phyloP scores from a whole-genome alignment of 2,113 vertebrate species.

The Rhodinocichla rosea region DNA sequence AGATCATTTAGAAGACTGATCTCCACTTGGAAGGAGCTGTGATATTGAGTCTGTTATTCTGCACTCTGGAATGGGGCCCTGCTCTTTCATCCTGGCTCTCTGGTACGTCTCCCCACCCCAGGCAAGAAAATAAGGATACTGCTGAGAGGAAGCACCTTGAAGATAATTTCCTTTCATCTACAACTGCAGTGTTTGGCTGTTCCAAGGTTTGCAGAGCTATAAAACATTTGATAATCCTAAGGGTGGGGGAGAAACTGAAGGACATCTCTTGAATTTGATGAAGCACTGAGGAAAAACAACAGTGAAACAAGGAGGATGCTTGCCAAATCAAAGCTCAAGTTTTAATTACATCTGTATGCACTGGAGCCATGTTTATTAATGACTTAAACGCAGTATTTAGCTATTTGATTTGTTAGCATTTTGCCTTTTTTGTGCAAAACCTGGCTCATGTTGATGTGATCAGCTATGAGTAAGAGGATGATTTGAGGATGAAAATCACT shows the following conservation, averaged over 20 bases:
- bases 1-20: not conserved
- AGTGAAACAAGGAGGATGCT: not conserved
- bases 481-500: not conserved
- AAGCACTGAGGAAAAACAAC: not conserved
- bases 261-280: not conserved
- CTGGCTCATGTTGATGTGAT: not conserved
- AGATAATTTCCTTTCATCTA: not conserved
- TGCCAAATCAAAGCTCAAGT: not conserved
- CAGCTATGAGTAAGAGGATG: not conserved
- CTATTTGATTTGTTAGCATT: not conserved
- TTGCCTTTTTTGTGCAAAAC: not conserved
- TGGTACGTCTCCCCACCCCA: not conserved
- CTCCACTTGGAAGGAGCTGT: not conserved
- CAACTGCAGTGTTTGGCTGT: not conserved
- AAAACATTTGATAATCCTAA: not conserved
- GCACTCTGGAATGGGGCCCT: not conserved
- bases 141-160: not conserved
- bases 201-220: not conserved
- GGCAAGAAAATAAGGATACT: not conserved
- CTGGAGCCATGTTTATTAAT: not conserved
- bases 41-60: not conserved
- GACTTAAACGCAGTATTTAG: not conserved
- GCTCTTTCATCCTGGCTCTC: not conserved
- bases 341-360: not conserved
- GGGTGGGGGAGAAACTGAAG: conserved; percentile 7